These are phyloP conservation scores for Philopedon plagiatum DNA, from an alignment of 2,888 invertebrate species.

Conservation along the genomic window DNA sequence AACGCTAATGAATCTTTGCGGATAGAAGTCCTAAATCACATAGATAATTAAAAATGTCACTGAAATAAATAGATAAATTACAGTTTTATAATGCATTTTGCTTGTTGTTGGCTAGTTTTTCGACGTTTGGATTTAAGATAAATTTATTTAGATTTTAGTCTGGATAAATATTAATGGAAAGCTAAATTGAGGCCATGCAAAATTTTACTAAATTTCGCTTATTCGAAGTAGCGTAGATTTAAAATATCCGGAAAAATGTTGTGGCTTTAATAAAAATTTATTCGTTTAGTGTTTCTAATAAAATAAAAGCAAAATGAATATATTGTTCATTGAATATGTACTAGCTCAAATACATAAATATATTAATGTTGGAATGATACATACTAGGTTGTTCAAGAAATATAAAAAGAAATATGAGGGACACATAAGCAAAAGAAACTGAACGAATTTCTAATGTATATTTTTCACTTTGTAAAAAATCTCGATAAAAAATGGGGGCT, in stretches of 20 bases:
- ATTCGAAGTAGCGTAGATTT: not conserved
- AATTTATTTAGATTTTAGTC: slow-evolving; percentile 12
- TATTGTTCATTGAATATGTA: too few relatives aligned
- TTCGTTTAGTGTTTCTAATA: too few relatives aligned
- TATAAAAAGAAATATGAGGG: not conserved
- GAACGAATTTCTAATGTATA: not conserved
- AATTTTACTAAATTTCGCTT: not conserved
- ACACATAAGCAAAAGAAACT: not conserved
- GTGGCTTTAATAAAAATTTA: too few relatives aligned
- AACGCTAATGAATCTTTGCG: slow-evolving; percentile 25
- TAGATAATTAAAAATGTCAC: slow-evolving; percentile 39
- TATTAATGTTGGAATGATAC: too few relatives aligned
- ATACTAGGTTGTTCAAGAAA: not conserved
- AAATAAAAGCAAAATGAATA: too few relatives aligned
- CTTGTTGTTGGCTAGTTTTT: slow-evolving; percentile 27
- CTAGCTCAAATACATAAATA: too few relatives aligned
- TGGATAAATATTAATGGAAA: not conserved
- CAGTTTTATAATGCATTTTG: slow-evolving; percentile 32
- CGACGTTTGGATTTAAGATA: slow-evolving; percentile 11
- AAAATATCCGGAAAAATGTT: not conserved
- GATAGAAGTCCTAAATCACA: slow-evolving; percentile 34
- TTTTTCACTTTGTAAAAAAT: not conserved
- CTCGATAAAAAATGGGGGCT: slow-evolving; percentile 1
- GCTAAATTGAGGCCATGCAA: not conserved
- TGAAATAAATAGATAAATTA: slow-evolving; percentile 36